phyloP scores from a whole-genome alignment of 2,797 vertebrate species.

The Chromobotia macracanthus region DNA sequence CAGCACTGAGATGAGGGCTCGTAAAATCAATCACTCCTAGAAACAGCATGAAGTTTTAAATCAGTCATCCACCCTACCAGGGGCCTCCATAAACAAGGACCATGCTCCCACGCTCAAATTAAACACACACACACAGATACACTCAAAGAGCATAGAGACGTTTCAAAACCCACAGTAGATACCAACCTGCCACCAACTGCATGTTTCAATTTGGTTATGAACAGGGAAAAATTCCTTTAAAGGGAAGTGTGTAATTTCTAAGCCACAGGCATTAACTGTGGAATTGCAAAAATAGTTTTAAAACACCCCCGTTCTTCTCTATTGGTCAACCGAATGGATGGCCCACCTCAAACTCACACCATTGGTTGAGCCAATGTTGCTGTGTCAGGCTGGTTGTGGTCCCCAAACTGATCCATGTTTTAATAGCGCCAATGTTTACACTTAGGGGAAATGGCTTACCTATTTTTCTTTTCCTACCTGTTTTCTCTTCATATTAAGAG shows the following conservation, averaged over 20 bases:
- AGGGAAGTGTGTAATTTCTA: neutral
- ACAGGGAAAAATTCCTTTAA: neutral
- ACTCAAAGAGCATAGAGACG: neutral
- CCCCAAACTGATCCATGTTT: neutral
- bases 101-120: conserved; percentile 52
- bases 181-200: neutral
- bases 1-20: conserved; percentile 50
- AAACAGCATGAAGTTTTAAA: conserved; percentile 57
- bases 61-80: conserved; percentile 54
- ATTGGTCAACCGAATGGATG: neutral
- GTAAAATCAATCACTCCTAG: conserved; percentile 61
- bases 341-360: neutral
- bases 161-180: neutral
- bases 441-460: neutral
- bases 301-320: neutral
- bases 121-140: conserved; percentile 40
- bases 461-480: too few species aligned
- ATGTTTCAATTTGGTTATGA: conserved; percentile 1
- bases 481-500: neutral
- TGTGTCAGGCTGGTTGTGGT: neutral
- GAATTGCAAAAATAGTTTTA: neutral
- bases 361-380: neutral
- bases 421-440: neutral
- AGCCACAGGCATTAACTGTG: neutral
- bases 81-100: conserved; percentile 58